Evolutionary conservation across 2,797 vertebrate genomes (phyloP), one percentile per base, ranked within the genome.

Genomic region (Podarcis lilfordi): DNA sequence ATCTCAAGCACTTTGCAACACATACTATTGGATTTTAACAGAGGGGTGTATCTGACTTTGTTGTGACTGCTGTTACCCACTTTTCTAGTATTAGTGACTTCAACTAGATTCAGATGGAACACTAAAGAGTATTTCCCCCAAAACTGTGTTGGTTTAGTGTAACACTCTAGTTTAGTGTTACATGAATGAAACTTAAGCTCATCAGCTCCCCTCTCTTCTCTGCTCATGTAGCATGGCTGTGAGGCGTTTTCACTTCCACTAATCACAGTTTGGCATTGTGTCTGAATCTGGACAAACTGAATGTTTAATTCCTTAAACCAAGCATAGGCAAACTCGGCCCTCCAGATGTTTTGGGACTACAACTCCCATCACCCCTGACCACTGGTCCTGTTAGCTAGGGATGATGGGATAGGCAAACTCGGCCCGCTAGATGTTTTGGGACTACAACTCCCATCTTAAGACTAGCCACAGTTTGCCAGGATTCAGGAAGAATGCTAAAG

Each of bases 1-100:
- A 95, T 93, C 76, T 55, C 45, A 89, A 72, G 29, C 29, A 68
- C 21, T 69, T 86, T 66, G 72, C 35, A 85, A 13, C 7, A 25
- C 35, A 66, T 50, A 50, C 11, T 43, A 27, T 68, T 68, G 43
- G 64, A 68, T 69, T 43, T 43, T 15, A 45, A 85, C 10, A n/a
- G 25, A 64, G 27, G 27, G 8, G 11, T 9, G 2, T 68, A 66
- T 66, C 61, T 78, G 29, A 64, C 21, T 64, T 21, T 27, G n/a
- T 45, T 74, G 71, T 13, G 17, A 72, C 8, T 71, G 59, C 9
- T 80, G 50, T 29, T 17, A 76, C 27, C 8, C 15, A 85, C 23
- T 85, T 15, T 9, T 76, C 13, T 29, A 35, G 17, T 37, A 61
- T 59, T 37, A 40, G 23, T 35, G 25, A 17, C 66, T 68, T 45